These are phyloP conservation scores for Cynoglossus semilaevis DNA, from an alignment of 2,113 vertebrate genomes.

Conservation along the genomic window DNA sequence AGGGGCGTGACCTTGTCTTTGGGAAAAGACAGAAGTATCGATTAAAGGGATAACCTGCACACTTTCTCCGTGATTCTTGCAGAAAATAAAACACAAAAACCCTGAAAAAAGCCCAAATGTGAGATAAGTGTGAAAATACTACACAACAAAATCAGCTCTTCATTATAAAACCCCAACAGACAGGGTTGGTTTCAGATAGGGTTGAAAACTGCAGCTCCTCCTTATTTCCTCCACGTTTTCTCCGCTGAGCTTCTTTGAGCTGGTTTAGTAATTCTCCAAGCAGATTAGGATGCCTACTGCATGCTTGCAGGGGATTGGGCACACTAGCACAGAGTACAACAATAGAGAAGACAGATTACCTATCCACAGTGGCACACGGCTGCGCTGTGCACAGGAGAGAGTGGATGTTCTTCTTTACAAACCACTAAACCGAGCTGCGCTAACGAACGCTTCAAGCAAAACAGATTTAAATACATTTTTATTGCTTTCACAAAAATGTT, in stretches of 20 bases:
- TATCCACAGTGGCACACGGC: constrained; percentile 43
- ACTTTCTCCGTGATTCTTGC: no score
- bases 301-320: constrained; percentile 67
- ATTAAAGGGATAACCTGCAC: no score
- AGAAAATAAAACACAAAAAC: no score
- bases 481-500: no score
- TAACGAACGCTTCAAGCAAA: no score
- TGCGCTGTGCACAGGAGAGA: constrained; percentile 20
- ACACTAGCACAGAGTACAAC: constrained; percentile 44
- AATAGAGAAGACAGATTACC: constrained; percentile 60
- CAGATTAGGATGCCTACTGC: constrained; percentile 70
- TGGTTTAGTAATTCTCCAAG: constrained; percentile 63
- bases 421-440: not conserved
- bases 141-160: not conserved
- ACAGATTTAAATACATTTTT: no score
- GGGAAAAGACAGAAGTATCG: no score
- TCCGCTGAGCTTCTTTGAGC: constrained; percentile 42
- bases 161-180: not conserved
- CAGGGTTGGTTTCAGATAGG: not conserved
- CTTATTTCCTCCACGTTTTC: constrained; percentile 17
- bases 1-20: no score
- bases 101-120: not conserved
- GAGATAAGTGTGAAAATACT: not conserved
- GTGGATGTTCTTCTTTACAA: constrained; percentile 17
- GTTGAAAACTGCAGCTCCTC: not conserved